A percentile compares a stretch with the other conserved stretches of the same genome.
Evolutionary conservation across 2,113 vertebrate genomes (phyloP).

Genomic region (Gambusia affinis): DNA sequence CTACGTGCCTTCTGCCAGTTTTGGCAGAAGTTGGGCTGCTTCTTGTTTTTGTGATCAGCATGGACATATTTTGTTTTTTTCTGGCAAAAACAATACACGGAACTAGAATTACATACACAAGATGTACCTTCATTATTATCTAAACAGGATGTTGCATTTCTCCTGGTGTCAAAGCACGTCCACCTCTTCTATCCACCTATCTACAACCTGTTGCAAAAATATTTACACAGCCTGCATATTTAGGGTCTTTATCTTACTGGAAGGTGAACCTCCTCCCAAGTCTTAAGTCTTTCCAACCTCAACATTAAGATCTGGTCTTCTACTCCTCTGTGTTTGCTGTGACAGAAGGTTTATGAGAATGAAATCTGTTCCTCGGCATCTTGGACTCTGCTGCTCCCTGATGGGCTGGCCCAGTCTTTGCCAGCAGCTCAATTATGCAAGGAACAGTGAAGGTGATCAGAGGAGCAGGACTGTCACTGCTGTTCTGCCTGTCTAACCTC

Average conservation of each 20-base stretch:
- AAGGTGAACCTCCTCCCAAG: no score
- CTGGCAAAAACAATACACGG: conserved; percentile 19
- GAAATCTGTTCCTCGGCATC: conserved; percentile 31
- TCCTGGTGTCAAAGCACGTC: conserved; percentile 35
- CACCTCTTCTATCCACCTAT: neutral
- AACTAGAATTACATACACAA: neutral
- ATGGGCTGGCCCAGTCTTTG: conserved; percentile 49
- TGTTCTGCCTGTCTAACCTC: conserved; percentile 45
- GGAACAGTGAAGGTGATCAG: conserved; percentile 33
- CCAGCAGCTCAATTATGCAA: conserved; percentile 60
- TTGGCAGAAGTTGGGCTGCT: conserved; percentile 21
- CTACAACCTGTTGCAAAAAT: neutral
- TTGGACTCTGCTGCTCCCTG: conserved; percentile 50
- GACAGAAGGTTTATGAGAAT: conserved; percentile 55
- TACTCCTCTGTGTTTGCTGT: conserved; percentile 25
- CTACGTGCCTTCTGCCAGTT: conserved; percentile 7
- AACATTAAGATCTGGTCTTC: conserved; percentile 14
- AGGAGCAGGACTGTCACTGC: conserved; percentile 38
- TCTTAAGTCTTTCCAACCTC: neutral
- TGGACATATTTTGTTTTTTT: conserved; percentile 7
- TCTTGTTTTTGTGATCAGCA: conserved; percentile 33
- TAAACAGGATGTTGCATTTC: conserved; percentile 49
- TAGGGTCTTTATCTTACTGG: neutral
- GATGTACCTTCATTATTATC: conserved; percentile 47
- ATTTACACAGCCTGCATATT: neutral